These are phyloP conservation scores for Erpobdella octoculata DNA, from an alignment of 2,888 invertebrate genomes.

Conservation along the genomic window DNA sequence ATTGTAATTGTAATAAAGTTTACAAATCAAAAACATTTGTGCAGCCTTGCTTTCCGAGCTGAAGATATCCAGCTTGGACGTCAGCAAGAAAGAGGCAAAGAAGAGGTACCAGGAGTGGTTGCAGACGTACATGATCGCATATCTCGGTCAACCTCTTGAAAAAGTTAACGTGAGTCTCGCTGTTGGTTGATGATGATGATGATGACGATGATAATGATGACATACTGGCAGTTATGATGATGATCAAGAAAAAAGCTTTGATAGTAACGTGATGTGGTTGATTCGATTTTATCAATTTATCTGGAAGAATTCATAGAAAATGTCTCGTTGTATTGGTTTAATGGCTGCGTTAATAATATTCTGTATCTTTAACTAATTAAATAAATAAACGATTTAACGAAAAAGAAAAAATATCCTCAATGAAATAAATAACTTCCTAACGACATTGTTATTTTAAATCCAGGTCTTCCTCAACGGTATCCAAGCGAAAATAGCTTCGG, in stretches of 20 bases:
- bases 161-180: slow-evolving; percentile 77
- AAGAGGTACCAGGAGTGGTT: slow-evolving; percentile 80
- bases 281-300: background rate
- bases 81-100: slow-evolving; percentile 79
- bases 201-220: background rate
- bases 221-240: no score
- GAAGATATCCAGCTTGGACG: slow-evolving; percentile 80
- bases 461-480: slow-evolving; percentile 94
- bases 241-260: background rate
- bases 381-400: no score
- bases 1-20: background rate
- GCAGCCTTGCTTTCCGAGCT: slow-evolving; percentile 71
- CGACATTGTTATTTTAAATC: no score
- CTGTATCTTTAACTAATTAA: no score
- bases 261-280: background rate
- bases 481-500: slow-evolving; percentile 80
- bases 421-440: no score
- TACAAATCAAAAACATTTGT: slow-evolving; percentile 10
- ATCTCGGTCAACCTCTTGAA: slow-evolving; percentile 85
- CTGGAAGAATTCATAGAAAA: background rate
- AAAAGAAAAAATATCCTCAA: no score
- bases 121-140: slow-evolving; percentile 80
- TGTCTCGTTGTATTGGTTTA: no score
- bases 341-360: no score
- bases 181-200: background rate